Evolutionary conservation across 1,140 invertebrate genomes (phyloP).

Genomic region (Neoseiulus cucumeris): DNA sequence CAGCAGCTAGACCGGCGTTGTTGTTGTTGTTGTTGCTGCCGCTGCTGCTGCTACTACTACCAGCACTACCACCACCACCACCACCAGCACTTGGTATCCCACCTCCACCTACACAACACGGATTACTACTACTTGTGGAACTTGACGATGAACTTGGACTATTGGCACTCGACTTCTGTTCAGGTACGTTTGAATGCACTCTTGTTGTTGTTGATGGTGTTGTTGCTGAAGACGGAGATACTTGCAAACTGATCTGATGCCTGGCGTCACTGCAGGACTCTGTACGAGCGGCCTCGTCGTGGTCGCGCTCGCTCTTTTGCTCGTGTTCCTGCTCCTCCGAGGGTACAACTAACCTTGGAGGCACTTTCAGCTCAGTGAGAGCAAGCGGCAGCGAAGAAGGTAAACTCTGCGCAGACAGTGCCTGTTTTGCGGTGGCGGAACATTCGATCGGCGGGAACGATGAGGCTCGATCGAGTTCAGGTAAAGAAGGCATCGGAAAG

Average conservation of each 20-base stretch:
- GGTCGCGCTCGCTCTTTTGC: too few relatives aligned
- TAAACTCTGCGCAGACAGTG: too few relatives aligned
- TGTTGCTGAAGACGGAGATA: neutral
- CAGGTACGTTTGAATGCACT: constrained; percentile 8
- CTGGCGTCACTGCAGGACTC: too few relatives aligned
- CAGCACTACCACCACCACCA: neutral
- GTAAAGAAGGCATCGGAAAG: neutral
- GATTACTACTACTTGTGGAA: neutral
- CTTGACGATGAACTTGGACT: neutral
- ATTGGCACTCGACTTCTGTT: constrained; percentile 10
- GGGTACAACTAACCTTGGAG: too few relatives aligned
- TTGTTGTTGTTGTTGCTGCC: neutral
- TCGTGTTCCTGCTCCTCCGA: too few relatives aligned
- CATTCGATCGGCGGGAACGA: too few relatives aligned
- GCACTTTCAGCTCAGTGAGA: too few relatives aligned
- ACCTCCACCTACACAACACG: neutral
- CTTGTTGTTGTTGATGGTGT: neutral
- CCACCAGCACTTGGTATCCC: neutral
- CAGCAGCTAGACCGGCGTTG: neutral
- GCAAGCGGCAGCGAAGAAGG: too few relatives aligned
- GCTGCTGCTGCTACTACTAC: neutral
- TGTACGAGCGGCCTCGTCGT: too few relatives aligned
- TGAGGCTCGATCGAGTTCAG: neutral
- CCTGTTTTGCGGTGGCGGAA: too few relatives aligned
- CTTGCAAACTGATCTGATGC: too few relatives aligned